Evolutionary conservation across 1,140 invertebrate genomes (phyloP).

Genomic region (Amphibalanus amphitrite): DNA sequence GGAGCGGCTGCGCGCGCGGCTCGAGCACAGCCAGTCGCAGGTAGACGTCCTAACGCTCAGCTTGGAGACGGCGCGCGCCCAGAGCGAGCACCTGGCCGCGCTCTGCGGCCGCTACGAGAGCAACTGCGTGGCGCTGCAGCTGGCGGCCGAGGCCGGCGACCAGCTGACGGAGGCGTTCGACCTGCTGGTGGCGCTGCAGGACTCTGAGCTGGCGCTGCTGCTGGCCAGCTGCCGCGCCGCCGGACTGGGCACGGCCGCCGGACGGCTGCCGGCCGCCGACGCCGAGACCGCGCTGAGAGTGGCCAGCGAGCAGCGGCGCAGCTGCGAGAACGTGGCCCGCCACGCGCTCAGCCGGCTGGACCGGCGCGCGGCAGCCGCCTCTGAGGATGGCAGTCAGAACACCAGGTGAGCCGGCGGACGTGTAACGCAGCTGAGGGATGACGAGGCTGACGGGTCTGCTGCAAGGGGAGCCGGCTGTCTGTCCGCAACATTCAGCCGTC

Average conservation of each 20-base stretch:
- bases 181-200: conserved; percentile 50
- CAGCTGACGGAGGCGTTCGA: conserved; percentile 55
- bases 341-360: conserved; percentile 46
- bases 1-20: conserved; percentile 41
- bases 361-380: conserved; percentile 18
- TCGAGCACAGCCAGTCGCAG: conserved; percentile 52
- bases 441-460: too few species aligned
- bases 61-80: conserved; percentile 50
- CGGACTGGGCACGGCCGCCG: conserved; percentile 27
- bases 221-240: conserved; percentile 33
- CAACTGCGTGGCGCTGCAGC: conserved; percentile 48
- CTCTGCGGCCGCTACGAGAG: conserved; percentile 65
- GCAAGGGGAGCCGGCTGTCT: too few species aligned
- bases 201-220: conserved; percentile 43
- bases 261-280: conserved; percentile 13
- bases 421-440: too few species aligned
- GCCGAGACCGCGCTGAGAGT: conserved; percentile 26
- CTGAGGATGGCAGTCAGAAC: conserved; percentile 26
- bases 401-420: conserved; percentile 30
- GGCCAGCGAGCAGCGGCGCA: conserved; percentile 40
- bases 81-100: conserved; percentile 50
- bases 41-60: conserved; percentile 53
- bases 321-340: conserved; percentile 48
- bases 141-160: conserved; percentile 51
- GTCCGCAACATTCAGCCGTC: too few species aligned